Evolutionary conservation across 2,113 vertebrate genomes (phyloP).

Genomic region (Connochaetes taurinus): DNA sequence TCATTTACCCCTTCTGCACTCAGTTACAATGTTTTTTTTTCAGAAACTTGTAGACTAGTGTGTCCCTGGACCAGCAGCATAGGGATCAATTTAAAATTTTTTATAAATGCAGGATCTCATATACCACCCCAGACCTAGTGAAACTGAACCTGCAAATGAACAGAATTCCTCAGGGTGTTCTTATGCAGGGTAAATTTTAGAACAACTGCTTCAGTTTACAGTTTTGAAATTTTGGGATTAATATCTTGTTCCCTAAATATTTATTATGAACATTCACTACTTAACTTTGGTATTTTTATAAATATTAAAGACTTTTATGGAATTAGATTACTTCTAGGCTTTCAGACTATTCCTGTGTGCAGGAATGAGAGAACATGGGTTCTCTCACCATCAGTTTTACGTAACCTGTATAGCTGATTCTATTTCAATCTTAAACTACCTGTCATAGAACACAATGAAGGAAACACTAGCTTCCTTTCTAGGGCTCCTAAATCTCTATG

Average conservation of each 20-base stretch:
- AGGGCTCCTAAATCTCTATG: neutral
- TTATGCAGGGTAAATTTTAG: neutral
- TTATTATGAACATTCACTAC: neutral
- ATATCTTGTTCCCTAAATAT: neutral
- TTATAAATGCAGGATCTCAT: neutral
- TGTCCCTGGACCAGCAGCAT: neutral
- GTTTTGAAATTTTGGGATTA: neutral
- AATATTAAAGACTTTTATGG: neutral
- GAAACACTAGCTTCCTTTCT: neutral
- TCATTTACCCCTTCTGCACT: too few relatives aligned
- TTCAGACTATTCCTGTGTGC: neutral
- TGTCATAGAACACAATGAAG: neutral
- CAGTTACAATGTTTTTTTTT: neutral
- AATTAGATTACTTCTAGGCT: neutral
- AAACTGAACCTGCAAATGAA: neutral
- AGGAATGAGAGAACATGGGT: neutral
- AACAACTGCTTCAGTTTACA: neutral
- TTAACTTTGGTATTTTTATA: neutral
- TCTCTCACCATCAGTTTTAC: neutral
- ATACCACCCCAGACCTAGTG: neutral
- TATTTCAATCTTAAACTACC: neutral
- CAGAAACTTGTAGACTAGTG: neutral
- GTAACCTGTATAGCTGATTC: neutral
- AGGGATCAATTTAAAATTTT: neutral
- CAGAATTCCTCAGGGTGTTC: neutral